Conservation (phyloP, 2,797 vertebrate genomes). For the Onychomys arenicola region DNA sequence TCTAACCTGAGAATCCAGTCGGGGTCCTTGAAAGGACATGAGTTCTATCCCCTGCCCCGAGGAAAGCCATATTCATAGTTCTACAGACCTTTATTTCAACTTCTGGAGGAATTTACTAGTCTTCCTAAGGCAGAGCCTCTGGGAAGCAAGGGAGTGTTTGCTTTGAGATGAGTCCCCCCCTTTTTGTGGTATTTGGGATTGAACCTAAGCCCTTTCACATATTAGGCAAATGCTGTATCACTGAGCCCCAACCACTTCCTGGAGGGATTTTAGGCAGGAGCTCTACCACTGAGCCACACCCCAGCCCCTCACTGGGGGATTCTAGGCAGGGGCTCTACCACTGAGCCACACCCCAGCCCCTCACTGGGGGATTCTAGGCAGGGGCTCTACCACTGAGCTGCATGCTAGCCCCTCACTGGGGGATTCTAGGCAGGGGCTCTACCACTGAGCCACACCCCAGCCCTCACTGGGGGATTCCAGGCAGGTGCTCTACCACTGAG, state of each 20-base stretch:
- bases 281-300: not conserved
- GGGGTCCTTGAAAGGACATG: not conserved
- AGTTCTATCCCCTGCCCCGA: not conserved
- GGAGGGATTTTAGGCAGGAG: not conserved
- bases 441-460: not conserved
- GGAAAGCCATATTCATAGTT: not conserved
- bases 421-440: not conserved
- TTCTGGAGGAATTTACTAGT: not conserved
- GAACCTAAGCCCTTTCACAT: not conserved
- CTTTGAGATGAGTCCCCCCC: not conserved
- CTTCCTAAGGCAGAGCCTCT: not conserved
- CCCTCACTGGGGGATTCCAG: not conserved
- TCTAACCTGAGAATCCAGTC: not conserved
- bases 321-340: not conserved
- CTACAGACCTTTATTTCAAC: not conserved
- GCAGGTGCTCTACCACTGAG: not conserved
- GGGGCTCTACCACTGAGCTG: not conserved
- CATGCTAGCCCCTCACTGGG: no score
- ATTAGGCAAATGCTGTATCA: not conserved
- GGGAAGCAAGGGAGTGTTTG: not conserved
- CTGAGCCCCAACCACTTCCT: not conserved
- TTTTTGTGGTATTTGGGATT: not conserved
- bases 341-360: not conserved
- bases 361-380: not conserved
- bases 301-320: no score